Base-by-base conservation (phyloP, 1,140 invertebrate species). In the Drosophila jambulina region DNA sequence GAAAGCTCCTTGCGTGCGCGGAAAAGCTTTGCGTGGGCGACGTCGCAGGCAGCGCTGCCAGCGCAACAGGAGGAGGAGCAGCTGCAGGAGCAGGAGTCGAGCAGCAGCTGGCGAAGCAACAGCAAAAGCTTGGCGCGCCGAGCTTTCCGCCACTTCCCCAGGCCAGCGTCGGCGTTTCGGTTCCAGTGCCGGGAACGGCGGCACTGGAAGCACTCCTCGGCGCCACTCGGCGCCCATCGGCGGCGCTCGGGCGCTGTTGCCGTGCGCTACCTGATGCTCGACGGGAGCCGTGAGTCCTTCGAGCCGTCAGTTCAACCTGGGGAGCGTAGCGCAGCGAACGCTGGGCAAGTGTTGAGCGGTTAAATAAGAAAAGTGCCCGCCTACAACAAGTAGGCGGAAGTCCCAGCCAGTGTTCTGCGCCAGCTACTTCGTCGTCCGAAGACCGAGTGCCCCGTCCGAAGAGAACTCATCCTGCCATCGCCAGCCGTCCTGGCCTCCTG, bases 291-390 rank as follows among this genome's bases (percentile, higher is more conserved):
- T 25, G 34, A 51, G 17, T 46, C 34, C 53, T 23, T 23, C 59
- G 42, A 57, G 48, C n/a, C 17, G 75, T 92, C 79, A 92, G 91
- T 92, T 92, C 91, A 85, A 88, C 91, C 91, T 92, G 91, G 91
- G 80, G 77, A 92, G 91, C 84, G 79, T 64, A 88, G 85, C 77
- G 69, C 75, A 91, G 82, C 86, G 75, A 78, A 91, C 78, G 91
- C 83, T 85, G 65, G 54, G 57, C 40, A 67, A 69, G 74, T 75
- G 91, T 92, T 88, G 91, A 92, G 79, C 91, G 91, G 91, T 91
- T 92, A 92, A 92, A 92, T 91, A 90, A 91, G 86, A 90, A 91
- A 88, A 91, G 85, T 86, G 84, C 56, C 68, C 42, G 58, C 82
- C 82, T 86, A 86, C 82, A 80, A 71, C 82, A 86, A 82, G 82